Percentiles rank a stretch among this genome's conserved stretches.
Conservation (phyloP, 2,113 vertebrate genomes). For the Pteruthius melanotis region DNA sequence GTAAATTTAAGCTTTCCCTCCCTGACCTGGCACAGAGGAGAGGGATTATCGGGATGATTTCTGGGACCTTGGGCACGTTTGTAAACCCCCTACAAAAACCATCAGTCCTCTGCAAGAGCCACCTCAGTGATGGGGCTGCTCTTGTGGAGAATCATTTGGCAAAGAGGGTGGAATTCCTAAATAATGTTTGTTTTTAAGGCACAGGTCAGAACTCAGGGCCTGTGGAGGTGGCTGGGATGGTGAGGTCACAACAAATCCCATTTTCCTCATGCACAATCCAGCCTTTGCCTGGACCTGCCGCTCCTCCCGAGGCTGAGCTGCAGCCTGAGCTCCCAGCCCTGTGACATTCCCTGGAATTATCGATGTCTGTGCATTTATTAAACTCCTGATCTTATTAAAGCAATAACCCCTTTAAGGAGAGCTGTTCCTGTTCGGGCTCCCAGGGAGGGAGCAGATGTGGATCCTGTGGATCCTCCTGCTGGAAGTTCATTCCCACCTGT, state of each 20-base stretch:
- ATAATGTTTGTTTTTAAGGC: neutral
- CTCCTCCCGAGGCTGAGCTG: neutral
- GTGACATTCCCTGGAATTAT: accelerated
- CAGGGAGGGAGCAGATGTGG: neutral
- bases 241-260: neutral
- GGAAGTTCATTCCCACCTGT: neutral
- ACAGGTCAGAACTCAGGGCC: neutral
- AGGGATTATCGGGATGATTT: neutral
- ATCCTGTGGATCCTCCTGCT: neutral
- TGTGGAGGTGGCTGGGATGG: neutral
- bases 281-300: neutral
- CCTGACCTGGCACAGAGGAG: neutral
- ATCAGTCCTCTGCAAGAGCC: constrained; percentile 12
- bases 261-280: neutral
- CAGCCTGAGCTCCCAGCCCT: neutral
- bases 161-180: neutral
- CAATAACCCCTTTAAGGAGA: neutral
- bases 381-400: neutral
- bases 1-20: constrained; percentile 27
- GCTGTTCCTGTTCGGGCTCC: neutral
- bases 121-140: neutral
- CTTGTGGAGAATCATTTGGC: neutral
- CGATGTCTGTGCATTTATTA: neutral
- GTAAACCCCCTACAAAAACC: neutral
- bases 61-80: neutral